These are phyloP conservation scores for Eupeodes luniger DNA, from an alignment of 2,888 invertebrate genomes.

Conservation along the genomic window DNA sequence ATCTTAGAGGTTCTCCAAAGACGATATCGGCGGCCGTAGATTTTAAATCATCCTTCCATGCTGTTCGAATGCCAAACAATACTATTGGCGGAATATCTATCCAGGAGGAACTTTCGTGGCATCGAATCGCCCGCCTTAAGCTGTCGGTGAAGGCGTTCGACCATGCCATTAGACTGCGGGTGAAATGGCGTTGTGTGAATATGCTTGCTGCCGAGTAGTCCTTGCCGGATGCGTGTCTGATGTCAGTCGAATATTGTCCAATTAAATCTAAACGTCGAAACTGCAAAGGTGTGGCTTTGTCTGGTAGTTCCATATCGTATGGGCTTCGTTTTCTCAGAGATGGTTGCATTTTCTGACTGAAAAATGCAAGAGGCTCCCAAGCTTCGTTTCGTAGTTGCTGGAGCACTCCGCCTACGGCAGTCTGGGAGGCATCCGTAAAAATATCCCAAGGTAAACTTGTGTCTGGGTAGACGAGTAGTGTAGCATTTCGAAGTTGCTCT, in stretches of 20 bases:
- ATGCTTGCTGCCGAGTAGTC: neutral
- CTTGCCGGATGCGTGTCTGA: slow-evolving; percentile 12
- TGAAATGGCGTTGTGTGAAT: neutral
- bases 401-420: neutral
- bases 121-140: neutral
- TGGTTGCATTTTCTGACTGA: slow-evolving; percentile 20
- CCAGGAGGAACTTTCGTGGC: neutral
- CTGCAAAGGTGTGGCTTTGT: slow-evolving; percentile 13
- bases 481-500: neutral
- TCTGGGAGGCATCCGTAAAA: neutral
- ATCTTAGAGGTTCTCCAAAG: too few relatives aligned
- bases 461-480: slow-evolving; percentile 29
- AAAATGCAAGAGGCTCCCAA: slow-evolving; percentile 32
- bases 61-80: neutral
- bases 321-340: slow-evolving; percentile 16
- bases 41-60: neutral
- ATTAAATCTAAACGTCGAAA: slow-evolving; percentile 9
- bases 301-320: slow-evolving; percentile 9
- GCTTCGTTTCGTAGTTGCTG: neutral
- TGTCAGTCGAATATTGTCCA: slow-evolving; percentile 1
- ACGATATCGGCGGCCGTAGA: neutral
- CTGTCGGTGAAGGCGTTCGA: neutral
- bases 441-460: slow-evolving; percentile 10
- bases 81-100: neutral
- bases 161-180: neutral